These are phyloP conservation scores for Pelobates cultripes DNA, from an alignment of 2,797 vertebrate species.

Conservation along the genomic window DNA sequence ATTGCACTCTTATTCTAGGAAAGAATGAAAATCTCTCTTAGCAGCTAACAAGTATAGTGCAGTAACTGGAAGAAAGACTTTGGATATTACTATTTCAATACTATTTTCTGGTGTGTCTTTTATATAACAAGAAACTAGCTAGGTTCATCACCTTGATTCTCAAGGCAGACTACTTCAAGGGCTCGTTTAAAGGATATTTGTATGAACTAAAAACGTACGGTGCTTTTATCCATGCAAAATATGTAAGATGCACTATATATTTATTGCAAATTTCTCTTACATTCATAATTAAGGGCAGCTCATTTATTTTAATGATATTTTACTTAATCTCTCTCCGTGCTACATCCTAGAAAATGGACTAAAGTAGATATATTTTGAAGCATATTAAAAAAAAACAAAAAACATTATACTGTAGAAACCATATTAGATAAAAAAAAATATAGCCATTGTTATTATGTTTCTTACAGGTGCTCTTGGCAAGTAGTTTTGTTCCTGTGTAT, in stretches of 20 bases:
- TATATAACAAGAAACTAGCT: conserved; percentile 21
- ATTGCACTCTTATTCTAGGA: neutral
- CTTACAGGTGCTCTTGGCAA: conserved; percentile 84
- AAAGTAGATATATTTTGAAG: neutral
- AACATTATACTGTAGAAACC: neutral
- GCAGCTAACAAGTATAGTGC: conserved; percentile 23
- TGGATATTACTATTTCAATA: conserved; percentile 32
- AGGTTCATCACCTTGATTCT: conserved; percentile 21
- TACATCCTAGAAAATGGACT: neutral
- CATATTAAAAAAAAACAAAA: too few species aligned
- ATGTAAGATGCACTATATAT: neutral
- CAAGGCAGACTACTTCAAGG: neutral
- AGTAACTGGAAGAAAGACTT: conserved; percentile 27
- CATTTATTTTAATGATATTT: neutral
- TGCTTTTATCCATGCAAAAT: neutral
- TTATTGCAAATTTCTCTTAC: neutral
- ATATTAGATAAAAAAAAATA: neutral
- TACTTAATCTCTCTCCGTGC: neutral
- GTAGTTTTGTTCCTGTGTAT: conserved; percentile 88
- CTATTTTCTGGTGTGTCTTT: conserved; percentile 9
- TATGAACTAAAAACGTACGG: neutral
- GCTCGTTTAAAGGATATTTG: neutral
- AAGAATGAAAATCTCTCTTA: conserved; percentile 14
- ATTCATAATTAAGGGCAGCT: neutral
- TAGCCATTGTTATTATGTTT: neutral